Evolutionary conservation across 2,888 invertebrate species (phyloP).

Genomic region (Sericinus montela): DNA sequence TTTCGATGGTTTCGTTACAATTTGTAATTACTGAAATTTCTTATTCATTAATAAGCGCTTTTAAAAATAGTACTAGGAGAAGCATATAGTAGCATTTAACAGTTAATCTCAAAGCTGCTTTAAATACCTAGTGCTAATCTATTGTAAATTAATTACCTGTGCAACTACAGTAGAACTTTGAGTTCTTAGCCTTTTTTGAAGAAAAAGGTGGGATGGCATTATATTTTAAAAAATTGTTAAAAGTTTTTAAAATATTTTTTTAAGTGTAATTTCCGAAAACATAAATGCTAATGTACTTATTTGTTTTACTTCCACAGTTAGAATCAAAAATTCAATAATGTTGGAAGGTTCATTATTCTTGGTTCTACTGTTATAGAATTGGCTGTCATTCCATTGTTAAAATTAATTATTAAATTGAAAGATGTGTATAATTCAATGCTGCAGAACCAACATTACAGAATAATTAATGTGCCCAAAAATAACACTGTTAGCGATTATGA

Average conservation of each 20-base stretch:
- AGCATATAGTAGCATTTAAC: slow-evolving; percentile 66
- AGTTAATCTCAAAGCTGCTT: slow-evolving; percentile 45
- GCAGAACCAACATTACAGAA: slow-evolving; percentile 17
- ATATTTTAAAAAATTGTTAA: no score
- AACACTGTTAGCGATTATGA: slow-evolving; percentile 19
- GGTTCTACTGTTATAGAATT: slow-evolving; percentile 16
- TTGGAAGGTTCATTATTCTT: slow-evolving; percentile 15
- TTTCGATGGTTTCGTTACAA: slow-evolving; percentile 27
- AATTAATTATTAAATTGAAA: slow-evolving; percentile 3
- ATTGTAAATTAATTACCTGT: slow-evolving; percentile 41
- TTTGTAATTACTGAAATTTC: slow-evolving; percentile 47
- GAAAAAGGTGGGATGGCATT: neutral
- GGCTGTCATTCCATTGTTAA: slow-evolving; percentile 6
- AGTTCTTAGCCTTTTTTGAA: slow-evolving; percentile 16
- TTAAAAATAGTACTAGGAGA: slow-evolving; percentile 68
- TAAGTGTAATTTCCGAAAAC: no score
- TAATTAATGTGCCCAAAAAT: no score
- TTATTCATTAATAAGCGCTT: slow-evolving; percentile 66
- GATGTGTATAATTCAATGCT: slow-evolving; percentile 10
- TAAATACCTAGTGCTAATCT: slow-evolving; percentile 52
- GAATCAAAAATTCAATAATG: no score
- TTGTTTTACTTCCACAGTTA: no score
- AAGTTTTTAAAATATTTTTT: no score
- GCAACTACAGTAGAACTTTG: slow-evolving; percentile 36
- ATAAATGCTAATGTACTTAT: no score